Evolutionary conservation across 2,113 vertebrate genomes (phyloP).

Genomic region (Genyomyrus donnyi): DNA sequence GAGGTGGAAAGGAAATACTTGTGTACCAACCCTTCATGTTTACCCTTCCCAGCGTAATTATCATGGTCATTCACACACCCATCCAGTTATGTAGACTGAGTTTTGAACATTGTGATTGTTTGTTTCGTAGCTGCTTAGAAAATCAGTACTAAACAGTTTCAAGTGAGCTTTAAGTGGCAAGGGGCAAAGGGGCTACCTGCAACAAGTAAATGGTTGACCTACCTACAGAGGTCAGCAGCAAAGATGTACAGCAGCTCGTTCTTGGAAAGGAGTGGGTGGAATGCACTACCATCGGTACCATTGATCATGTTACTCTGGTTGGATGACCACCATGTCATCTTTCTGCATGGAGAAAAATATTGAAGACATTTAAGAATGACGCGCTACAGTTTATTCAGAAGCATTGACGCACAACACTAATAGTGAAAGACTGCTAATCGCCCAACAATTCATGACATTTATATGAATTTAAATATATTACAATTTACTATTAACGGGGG

Average conservation of each 20-base stretch:
- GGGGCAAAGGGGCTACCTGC: not conserved
- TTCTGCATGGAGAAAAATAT: constrained; percentile 28
- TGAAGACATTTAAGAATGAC: not conserved
- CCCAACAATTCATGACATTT: not conserved
- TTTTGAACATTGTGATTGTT: not conserved
- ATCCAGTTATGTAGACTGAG: not conserved
- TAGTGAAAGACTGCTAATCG: not conserved
- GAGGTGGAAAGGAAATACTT: not conserved
- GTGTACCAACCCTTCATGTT: not conserved
- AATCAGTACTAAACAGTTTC: not conserved
- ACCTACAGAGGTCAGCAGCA: constrained; percentile 93
- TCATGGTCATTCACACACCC: not conserved
- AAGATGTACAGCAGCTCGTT: constrained; percentile 87
- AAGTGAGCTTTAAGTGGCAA: not conserved
- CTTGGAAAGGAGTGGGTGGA: constrained; percentile 79
- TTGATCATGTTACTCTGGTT: constrained; percentile 95
- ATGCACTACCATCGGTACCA: constrained; percentile 85
- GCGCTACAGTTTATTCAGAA: not conserved
- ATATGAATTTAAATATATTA: not conserved
- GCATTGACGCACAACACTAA: not conserved
- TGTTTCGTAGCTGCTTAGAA: not conserved
- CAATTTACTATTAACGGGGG: not conserved
- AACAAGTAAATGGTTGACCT: constrained; percentile 14
- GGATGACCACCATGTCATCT: constrained; percentile 86
- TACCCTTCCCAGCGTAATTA: not conserved